Evolutionary conservation across 2,888 invertebrate species (phyloP), one percentile per base, ranked within the genome.

Genomic region (Eilema depressum): DNA sequence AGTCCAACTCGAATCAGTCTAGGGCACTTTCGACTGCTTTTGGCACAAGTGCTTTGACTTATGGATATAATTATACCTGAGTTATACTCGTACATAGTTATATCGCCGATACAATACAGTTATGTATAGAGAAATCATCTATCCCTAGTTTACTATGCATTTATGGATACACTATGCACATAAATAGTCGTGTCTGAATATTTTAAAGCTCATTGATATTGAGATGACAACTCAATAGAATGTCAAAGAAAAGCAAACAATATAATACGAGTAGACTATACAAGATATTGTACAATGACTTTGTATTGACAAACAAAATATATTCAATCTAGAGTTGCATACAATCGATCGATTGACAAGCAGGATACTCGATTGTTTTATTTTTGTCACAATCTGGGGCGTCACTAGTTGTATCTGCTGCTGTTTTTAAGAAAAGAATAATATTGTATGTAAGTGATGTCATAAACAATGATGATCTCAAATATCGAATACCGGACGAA

Each of bases 401-500:
- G 11, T 57, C 33, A 33, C 20, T 66, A 57, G 25, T 66, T 66
- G 53, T 65, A 65, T 57, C 33, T 25, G 33, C 8, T 33, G 14
- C n/a, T n/a, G n/a, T n/a, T 65, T 65, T 14, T 7, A 53, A 66
- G 28, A 26, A 57, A 65, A 23, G 41, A 61, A 68, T 53, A 62
- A 47, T 60, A 28, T 62, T 69, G 63, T 64, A 26, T n/a, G 62
- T 65, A 28, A 26, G 20, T 61, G 68, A 61, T 57, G 68, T 68
- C 47, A 62, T 70, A 61, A 41, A 53, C 60, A 60, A 65, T 64
- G 66, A 67, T 66, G 61, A 67, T 67, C 64, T 62, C 64, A 67
- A 71, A 68, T 66, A 70, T 66, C 53, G 37, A 57, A 74, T 70
- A 68, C 66, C 63, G 64, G 68, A 71, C 63, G 64, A 68, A 71